A percentile compares a stretch with the other conserved stretches of the same genome.
These are phyloP conservation scores for Megastigmus dorsalis DNA, from an alignment of 2,888 invertebrate species.

Conservation along the genomic window DNA sequence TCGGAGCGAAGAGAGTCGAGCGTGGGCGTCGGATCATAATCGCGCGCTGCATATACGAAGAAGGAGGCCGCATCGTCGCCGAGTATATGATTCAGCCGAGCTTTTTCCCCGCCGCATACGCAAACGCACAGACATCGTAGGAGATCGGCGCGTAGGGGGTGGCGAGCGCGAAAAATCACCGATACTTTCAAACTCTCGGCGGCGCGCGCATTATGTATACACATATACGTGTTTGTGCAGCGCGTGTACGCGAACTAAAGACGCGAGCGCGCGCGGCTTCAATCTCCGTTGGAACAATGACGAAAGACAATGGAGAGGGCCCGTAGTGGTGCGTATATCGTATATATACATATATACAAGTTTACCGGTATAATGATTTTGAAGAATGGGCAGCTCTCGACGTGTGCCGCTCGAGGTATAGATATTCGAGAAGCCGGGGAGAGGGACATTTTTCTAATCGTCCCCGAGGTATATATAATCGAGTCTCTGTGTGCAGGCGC, in stretches of 20 bases:
- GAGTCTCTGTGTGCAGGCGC: too few species aligned
- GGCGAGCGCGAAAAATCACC: constrained; percentile 48
- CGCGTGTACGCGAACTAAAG: background rate
- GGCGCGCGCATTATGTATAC: constrained; percentile 5
- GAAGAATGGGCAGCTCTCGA: constrained; percentile 7
- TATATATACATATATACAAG: background rate
- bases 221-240: background rate
- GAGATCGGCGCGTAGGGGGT: constrained; percentile 9
- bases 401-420: background rate
- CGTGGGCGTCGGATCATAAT: constrained; percentile 50
- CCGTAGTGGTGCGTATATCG: background rate
- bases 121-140: too few species aligned
- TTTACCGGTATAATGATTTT: constrained; percentile 36
- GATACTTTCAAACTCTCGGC: too few species aligned
- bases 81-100: constrained; percentile 30
- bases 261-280: too few species aligned
- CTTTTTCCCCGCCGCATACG: too few species aligned
- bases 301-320: constrained; percentile 33
- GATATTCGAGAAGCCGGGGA: background rate
- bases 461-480: too few species aligned
- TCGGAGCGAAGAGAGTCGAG: too few species aligned
- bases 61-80: constrained; percentile 5
- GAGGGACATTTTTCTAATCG: too few species aligned
- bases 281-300: constrained; percentile 40
- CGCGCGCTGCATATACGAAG: constrained; percentile 19